Conservation (phyloP, 1,140 invertebrate species). For the Oncopeltus fasciatus region DNA sequence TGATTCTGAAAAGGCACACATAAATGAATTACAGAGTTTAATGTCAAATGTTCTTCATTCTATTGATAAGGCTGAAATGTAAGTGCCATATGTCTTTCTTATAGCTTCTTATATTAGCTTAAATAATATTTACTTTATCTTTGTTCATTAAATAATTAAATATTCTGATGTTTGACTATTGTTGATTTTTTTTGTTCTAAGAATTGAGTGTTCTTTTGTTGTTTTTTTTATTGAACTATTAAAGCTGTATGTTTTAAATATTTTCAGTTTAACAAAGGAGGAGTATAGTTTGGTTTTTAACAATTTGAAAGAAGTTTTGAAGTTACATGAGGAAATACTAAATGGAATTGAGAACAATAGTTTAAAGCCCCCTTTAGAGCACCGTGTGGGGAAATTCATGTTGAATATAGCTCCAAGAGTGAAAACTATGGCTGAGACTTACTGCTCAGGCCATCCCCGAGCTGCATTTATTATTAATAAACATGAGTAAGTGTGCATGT, state of each 20-base stretch:
- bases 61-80: slow-evolving; percentile 72
- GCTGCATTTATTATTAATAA: slow-evolving; percentile 83
- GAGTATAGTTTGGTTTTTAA: slow-evolving; percentile 76
- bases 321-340: slow-evolving; percentile 66
- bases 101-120: slow-evolving; percentile 3
- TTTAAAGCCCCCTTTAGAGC: slow-evolving; percentile 50
- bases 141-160: too few species aligned
- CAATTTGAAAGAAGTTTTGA: slow-evolving; percentile 75
- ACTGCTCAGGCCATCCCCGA: slow-evolving; percentile 83
- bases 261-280: slow-evolving; percentile 58
- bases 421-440: slow-evolving; percentile 70
- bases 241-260: not conserved
- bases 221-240: not conserved
- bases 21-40: slow-evolving; percentile 72
- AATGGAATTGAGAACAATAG: slow-evolving; percentile 58
- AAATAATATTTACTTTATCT: slow-evolving; percentile 5
- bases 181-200: not conserved
- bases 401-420: slow-evolving; percentile 71
- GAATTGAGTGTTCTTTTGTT: not conserved
- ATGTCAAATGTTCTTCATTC: slow-evolving; percentile 72
- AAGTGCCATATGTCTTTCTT: slow-evolving; percentile 31
- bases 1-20: slow-evolving; percentile 79
- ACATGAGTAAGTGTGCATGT: slow-evolving; percentile 71
- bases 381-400: slow-evolving; percentile 82
- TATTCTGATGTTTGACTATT: too few species aligned